Evolutionary conservation across 2,113 vertebrate genomes (phyloP).

Genomic region (Pelusios castaneus): DNA sequence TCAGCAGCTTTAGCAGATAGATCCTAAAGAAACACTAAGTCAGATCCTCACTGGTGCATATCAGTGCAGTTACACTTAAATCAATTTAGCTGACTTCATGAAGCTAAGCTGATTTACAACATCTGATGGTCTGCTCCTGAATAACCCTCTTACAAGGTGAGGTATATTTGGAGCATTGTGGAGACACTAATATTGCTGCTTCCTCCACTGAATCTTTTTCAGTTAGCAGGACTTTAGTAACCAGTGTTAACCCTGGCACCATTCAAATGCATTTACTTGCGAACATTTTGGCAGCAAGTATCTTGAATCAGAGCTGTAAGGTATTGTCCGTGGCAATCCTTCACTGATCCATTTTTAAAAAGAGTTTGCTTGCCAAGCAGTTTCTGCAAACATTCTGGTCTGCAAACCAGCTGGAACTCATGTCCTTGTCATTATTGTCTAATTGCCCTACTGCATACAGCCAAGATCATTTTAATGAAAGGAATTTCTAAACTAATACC

Average conservation of each 20-base stretch:
- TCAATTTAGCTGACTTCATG: neutral
- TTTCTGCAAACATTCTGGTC: neutral
- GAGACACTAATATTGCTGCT: neutral
- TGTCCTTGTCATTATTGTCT: neutral
- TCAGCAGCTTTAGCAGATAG: conserved; percentile 1
- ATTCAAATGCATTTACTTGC: neutral
- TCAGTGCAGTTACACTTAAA: neutral
- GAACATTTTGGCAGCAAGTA: neutral
- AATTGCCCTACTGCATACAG: neutral
- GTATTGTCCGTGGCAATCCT: neutral
- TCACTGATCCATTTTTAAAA: neutral
- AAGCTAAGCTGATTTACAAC: neutral
- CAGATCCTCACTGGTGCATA: conserved; percentile 29
- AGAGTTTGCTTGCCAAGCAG: neutral
- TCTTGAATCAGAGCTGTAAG: neutral
- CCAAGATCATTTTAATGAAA: neutral
- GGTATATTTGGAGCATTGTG: neutral
- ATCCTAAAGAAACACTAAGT: conserved; percentile 33
- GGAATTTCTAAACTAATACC: neutral
- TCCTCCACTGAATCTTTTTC: neutral
- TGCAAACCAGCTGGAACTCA: neutral
- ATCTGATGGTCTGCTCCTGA: neutral
- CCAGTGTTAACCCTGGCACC: neutral
- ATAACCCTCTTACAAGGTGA: neutral
- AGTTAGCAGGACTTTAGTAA: neutral